phyloP scores from a whole-genome alignment of 1,140 invertebrate species.

The Heliothis subflexa region DNA sequence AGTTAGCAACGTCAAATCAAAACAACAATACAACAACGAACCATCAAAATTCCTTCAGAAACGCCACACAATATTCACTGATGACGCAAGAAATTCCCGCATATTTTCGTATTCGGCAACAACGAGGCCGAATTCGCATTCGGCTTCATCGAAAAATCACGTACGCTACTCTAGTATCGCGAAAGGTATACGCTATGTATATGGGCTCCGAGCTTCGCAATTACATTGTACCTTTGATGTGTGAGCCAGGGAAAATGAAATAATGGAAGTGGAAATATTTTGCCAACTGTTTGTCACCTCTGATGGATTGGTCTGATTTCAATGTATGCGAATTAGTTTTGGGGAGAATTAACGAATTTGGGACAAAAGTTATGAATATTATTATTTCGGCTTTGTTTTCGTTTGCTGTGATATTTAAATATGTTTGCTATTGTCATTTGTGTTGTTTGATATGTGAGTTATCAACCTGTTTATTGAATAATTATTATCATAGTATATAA shows the following conservation, averaged over 20 bases:
- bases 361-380: background rate
- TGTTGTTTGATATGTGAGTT: too few relatives aligned
- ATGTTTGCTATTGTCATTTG: background rate
- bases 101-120: slow-evolving; percentile 1
- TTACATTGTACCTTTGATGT: slow-evolving; percentile 42
- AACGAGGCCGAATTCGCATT: slow-evolving; percentile 24
- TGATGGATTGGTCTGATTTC: slow-evolving; percentile 33
- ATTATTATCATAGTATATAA: too few relatives aligned
- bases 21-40: background rate
- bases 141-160: slow-evolving; percentile 19
- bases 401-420: background rate
- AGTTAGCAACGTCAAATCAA: background rate
- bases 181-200: slow-evolving; percentile 9
- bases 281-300: slow-evolving; percentile 39
- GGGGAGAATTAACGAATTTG: slow-evolving; percentile 26
- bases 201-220: slow-evolving; percentile 32
- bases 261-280: slow-evolving; percentile 40
- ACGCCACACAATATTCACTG: background rate
- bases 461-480: too few relatives aligned
- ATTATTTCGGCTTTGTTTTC: slow-evolving; percentile 14
- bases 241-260: slow-evolving; percentile 42
- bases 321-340: slow-evolving; percentile 41
- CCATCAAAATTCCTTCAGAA: background rate
- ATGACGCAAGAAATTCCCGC: slow-evolving; percentile 9
- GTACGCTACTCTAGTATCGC: slow-evolving; percentile 6